Evolutionary conservation across 2,113 vertebrate genomes (phyloP), one percentile per base, ranked within the genome.

Genomic region (Carlito syrichta): DNA sequence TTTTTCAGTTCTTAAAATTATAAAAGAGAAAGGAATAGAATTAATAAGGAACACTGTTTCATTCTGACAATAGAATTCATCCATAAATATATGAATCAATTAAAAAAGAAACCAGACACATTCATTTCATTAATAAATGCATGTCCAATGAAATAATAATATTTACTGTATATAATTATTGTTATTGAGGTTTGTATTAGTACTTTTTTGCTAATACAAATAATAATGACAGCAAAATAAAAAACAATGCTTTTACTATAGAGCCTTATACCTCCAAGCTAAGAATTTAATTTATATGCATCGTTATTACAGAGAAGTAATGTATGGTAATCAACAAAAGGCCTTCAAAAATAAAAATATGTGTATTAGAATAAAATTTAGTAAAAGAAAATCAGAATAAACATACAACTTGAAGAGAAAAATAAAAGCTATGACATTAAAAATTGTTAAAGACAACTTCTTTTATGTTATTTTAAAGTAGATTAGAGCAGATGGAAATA

Each of bases 11-110:
- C 74, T 84, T 79, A 17, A 32, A 52, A 56, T 5, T 66, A 35
- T 79, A 82, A 88, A 23, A 45, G 30, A 91, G 60, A 81, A 79
- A 86, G 90, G 23, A 95, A 77, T 84, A 90, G 50, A 95, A 94
- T 38, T 27, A 27, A 83, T 69, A 40, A 30, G 79, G 58, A 85
- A 74, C 10, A 86, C 27, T 96, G 7, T 60, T 62, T 87, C 30
- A 73, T 45, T 78, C 43, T 89, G 77, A 32, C 66, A 56, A 17
- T 85, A 87, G 87, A 84, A 66, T 62, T 85, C 23, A 95, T 56
- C 52, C 32, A 68, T 30, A 88, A 94, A 74, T 38, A 84, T 2
- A 66, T 38, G 30, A 54, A 94, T 94, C 27, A 86, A 73, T 63
- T 91, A 5, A 54, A 97, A 92, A 77, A 88, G 52, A 89, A 91